A percentile compares a stretch with the other conserved stretches of the same genome.
These are phyloP conservation scores for Sebastes taczanowskii DNA, from an alignment of 2,797 vertebrate genomes.

Conservation along the genomic window DNA sequence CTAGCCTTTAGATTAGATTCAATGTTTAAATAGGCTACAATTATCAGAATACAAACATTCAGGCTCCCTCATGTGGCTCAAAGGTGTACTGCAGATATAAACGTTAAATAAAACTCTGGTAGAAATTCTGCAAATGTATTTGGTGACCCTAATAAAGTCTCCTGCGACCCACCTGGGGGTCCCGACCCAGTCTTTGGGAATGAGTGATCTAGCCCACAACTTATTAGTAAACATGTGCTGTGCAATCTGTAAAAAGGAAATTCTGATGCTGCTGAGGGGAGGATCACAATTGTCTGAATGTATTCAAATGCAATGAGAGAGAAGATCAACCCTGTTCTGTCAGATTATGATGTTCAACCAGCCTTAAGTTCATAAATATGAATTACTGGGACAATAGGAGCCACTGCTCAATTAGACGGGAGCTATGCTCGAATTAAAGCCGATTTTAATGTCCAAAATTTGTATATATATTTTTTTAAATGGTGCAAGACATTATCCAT, in stretches of 20 bases:
- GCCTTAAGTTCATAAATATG: accelerated
- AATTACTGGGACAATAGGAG: not conserved
- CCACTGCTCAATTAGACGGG: no score
- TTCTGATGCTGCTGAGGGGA: not conserved
- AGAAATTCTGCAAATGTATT: no score
- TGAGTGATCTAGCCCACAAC: not conserved
- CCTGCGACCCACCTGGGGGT: no score
- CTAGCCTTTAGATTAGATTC: no score
- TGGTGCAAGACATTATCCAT: not conserved
- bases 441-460: not conserved
- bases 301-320: not conserved
- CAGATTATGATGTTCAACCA: not conserved
- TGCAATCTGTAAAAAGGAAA: not conserved
- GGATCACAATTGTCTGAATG: not conserved
- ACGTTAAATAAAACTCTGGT: no score
- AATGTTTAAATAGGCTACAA: no score
- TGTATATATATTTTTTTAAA: not conserved
- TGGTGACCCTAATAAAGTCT: no score
- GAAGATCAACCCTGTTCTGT: not conserved
- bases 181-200: no score
- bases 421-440: not conserved
- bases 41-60: no score
- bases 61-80: no score
- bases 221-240: not conserved
- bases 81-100: no score